These are phyloP conservation scores for Drosophila bifasciata DNA, from an alignment of 1,140 invertebrate genomes.

Conservation along the genomic window DNA sequence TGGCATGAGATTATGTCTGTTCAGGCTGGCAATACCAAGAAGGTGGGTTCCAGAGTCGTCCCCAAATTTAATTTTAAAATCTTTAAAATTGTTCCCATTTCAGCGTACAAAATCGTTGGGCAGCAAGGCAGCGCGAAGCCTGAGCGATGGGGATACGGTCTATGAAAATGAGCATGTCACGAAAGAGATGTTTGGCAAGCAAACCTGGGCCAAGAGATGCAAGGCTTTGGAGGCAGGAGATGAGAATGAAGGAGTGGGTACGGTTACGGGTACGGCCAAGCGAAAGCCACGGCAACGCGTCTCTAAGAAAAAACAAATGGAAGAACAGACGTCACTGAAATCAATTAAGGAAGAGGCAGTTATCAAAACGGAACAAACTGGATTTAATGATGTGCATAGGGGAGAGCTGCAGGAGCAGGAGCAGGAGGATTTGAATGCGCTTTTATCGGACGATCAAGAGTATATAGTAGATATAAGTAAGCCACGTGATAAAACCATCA, in stretches of 20 bases:
- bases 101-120: slow-evolving; percentile 40
- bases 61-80: neutral
- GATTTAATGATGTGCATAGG: slow-evolving; percentile 20
- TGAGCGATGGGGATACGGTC: slow-evolving; percentile 63
- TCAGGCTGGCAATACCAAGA: slow-evolving; percentile 48
- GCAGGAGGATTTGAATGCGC: slow-evolving; percentile 57
- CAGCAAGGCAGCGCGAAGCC: slow-evolving; percentile 55
- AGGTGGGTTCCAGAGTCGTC: slow-evolving; percentile 33
- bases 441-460: slow-evolving; percentile 50
- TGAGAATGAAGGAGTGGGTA: slow-evolving; percentile 17
- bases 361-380: slow-evolving; percentile 50
- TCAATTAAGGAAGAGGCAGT: slow-evolving; percentile 50
- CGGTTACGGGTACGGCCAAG: slow-evolving; percentile 3
- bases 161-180: slow-evolving; percentile 73
- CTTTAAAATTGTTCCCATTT: neutral
- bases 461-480: slow-evolving; percentile 17
- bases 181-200: slow-evolving; percentile 61
- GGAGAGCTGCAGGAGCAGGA: slow-evolving; percentile 14
- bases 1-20: slow-evolving; percentile 57
- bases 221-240: slow-evolving; percentile 23
- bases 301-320: neutral
- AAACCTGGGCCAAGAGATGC: slow-evolving; percentile 44
- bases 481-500: slow-evolving; percentile 35
- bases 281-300: slow-evolving; percentile 16
- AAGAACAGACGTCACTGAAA: neutral